phyloP scores from a whole-genome alignment of 2,888 invertebrate species.

The Apeira syringaria region DNA sequence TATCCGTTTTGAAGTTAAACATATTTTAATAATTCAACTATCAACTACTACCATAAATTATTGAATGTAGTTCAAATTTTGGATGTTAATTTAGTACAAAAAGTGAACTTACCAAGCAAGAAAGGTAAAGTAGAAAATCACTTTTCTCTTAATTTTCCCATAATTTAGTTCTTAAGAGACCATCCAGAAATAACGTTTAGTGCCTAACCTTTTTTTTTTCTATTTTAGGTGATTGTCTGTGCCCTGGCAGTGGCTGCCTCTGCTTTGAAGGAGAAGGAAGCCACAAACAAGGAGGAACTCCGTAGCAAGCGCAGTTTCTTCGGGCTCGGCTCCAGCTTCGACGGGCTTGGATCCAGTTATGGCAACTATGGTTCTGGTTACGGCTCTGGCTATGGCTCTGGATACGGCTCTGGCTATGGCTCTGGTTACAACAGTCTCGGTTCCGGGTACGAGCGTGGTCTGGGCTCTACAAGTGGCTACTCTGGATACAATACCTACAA shows the following conservation, averaged over 20 bases:
- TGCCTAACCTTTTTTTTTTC: no score
- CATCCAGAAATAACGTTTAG: no score
- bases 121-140: no score
- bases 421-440: conserved; percentile 15
- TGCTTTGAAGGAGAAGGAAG: conserved; percentile 14
- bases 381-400: conserved; percentile 7
- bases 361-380: conserved; percentile 13
- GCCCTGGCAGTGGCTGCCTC: conserved; percentile 37
- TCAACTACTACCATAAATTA: no score
- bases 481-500: conserved; percentile 14
- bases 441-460: conserved; percentile 10
- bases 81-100: no score
- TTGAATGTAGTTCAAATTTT: no score
- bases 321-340: conserved; percentile 27
- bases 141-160: no score
- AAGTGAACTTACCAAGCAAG: no score
- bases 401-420: conserved; percentile 13
- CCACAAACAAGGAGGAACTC: conserved; percentile 28
- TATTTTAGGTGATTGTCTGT: conserved; percentile 36
- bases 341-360: conserved; percentile 14
- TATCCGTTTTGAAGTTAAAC: no score
- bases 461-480: conserved; percentile 13
- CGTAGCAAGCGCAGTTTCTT: conserved; percentile 52
- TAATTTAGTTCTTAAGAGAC: no score
- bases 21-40: no score